phyloP scores from a whole-genome alignment of 1,140 invertebrate species.

The Scaptomyza pallida region DNA sequence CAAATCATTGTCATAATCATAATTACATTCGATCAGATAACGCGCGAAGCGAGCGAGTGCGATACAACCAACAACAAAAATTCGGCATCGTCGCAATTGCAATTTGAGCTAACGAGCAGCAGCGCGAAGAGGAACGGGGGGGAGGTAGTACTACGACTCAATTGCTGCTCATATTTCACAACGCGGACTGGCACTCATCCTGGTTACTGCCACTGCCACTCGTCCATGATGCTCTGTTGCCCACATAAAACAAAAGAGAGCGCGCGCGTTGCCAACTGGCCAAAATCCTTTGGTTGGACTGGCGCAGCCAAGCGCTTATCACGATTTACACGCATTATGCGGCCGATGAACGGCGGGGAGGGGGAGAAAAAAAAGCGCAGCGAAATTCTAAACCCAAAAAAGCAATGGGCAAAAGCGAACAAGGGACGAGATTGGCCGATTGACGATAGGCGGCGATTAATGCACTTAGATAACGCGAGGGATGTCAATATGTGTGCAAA shows the following conservation, averaged over 20 bases:
- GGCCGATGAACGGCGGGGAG: conserved; percentile 18
- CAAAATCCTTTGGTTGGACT: conserved; percentile 65
- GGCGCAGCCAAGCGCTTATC: conserved; percentile 63
- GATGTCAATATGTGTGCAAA: background rate
- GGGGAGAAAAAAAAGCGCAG: conserved; percentile 58
- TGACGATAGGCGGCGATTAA: conserved; percentile 55
- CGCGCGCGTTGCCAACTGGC: conserved; percentile 47
- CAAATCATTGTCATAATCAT: conserved; percentile 83
- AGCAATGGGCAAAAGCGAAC: background rate
- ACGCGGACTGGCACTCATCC: conserved; percentile 16
- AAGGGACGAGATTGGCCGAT: conserved; percentile 7
- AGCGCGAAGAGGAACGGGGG: conserved; percentile 25
- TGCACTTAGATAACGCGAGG: conserved; percentile 63
- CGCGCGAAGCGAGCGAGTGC: conserved; percentile 19
- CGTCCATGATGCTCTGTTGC: conserved; percentile 17
- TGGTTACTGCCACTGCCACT: conserved; percentile 12
- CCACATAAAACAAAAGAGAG: conserved; percentile 60
- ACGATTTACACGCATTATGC: conserved; percentile 77
- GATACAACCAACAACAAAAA: conserved; percentile 31
- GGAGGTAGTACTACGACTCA: conserved; percentile 35
- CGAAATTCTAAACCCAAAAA: conserved; percentile 75
- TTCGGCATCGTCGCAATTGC: conserved; percentile 62
- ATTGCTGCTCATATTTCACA: conserved; percentile 73
- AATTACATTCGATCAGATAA: conserved; percentile 83
- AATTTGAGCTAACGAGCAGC: conserved; percentile 73